Evolutionary conservation across 1,140 invertebrate genomes (phyloP).

Genomic region (Dermatophagoides farinae): DNA sequence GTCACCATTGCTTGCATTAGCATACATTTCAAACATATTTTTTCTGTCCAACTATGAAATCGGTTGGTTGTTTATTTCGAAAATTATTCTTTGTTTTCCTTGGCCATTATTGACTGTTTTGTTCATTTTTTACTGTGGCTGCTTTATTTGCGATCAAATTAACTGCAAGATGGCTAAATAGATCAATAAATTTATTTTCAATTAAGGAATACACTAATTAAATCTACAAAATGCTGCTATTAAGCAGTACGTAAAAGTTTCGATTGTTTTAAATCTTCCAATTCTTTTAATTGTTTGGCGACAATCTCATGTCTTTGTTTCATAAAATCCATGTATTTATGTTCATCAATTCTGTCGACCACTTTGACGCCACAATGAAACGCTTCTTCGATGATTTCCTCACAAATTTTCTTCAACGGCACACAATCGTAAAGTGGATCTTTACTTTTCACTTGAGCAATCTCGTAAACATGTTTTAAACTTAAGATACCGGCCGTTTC

Average conservation of each 20-base stretch:
- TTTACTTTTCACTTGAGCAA: constrained; percentile 73
- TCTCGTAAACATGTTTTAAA: constrained; percentile 93
- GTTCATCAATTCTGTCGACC: constrained; percentile 51
- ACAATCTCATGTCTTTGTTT: constrained; percentile 49
- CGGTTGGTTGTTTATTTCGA: neutral
- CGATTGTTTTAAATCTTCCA: constrained; percentile 68
- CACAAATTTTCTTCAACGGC: constrained; percentile 52
- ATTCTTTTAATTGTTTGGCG: constrained; percentile 47
- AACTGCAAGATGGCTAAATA: neutral
- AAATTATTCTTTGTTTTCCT: neutral
- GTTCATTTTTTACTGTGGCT: constrained; percentile 7
- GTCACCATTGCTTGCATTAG: constrained; percentile 15
- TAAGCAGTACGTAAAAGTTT: constrained; percentile 57
- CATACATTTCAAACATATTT: constrained; percentile 18
- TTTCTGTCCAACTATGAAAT: constrained; percentile 19
- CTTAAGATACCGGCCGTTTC: constrained; percentile 77
- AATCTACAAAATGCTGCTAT: neutral
- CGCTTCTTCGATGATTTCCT: constrained; percentile 50
- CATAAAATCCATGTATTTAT: constrained; percentile 65
- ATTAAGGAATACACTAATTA: too few relatives aligned
- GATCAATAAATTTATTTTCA: neutral
- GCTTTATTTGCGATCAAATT: neutral
- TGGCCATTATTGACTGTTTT: neutral
- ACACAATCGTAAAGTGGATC: constrained; percentile 51
- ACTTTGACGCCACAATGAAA: constrained; percentile 62